Evolutionary conservation across 2,113 vertebrate species (phyloP).

Genomic region (Miniopterus natalensis): DNA sequence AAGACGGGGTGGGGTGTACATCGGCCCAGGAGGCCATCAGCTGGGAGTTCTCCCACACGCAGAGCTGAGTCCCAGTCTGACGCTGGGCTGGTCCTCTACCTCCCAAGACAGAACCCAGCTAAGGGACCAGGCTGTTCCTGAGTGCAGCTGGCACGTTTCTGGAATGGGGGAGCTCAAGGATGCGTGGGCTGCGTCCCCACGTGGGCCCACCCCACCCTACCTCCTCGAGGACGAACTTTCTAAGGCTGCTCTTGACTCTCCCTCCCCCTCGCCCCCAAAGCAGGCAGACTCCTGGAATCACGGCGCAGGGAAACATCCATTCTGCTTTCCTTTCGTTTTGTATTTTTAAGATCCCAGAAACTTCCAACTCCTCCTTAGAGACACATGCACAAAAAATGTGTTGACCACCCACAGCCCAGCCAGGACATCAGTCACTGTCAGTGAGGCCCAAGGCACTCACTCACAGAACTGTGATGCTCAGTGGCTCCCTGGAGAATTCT

Average conservation of each 20-base stretch:
- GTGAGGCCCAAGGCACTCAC: not conserved
- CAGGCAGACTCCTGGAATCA: not conserved
- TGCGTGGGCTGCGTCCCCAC: fast-evolving
- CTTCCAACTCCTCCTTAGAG: not conserved
- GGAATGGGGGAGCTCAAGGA: not conserved
- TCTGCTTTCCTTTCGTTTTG: not conserved
- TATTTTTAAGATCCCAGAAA: not conserved
- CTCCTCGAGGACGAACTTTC: not conserved
- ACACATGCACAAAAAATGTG: not conserved
- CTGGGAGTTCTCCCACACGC: not conserved
- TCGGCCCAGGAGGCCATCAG: not conserved
- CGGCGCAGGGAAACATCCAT: not conserved
- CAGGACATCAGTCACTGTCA: not conserved
- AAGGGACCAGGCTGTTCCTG: not conserved
- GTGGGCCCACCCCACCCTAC: not conserved
- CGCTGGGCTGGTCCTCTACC: not conserved
- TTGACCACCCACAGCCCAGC: not conserved
- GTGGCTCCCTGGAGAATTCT: fast-evolving
- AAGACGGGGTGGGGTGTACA: fast-evolving
- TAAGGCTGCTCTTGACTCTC: not conserved
- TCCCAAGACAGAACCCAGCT: not conserved
- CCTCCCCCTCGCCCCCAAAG: not conserved
- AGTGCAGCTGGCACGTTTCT: not conserved
- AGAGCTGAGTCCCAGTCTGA: not conserved
- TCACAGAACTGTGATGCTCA: fast-evolving